Evolutionary conservation across 1,140 invertebrate genomes (phyloP), one percentile per base, ranked within the genome.

Genomic region (Leucophenga varia): DNA sequence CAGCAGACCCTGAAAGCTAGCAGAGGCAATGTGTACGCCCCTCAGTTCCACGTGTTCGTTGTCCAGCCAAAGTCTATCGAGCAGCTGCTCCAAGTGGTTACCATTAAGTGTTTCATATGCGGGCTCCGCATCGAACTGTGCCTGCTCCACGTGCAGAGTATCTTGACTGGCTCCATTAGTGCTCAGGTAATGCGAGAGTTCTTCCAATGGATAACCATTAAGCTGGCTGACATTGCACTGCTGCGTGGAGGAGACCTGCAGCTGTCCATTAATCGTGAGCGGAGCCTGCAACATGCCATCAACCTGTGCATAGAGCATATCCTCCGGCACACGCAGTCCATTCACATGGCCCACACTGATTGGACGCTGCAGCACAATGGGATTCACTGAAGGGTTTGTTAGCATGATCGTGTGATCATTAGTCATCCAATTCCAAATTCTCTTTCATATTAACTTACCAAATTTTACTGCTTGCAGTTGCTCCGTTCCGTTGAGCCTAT

Each of bases 401-500:
- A n/a, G n/a, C n/a, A n/a, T 39, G 13, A 13, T n/a, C n/a, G n/a
- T n/a, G n/a, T n/a, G n/a, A n/a, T n/a, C n/a, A n/a, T n/a, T n/a
- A n/a, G n/a, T n/a, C n/a, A n/a, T n/a, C n/a, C n/a, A n/a, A n/a
- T n/a, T n/a, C n/a, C n/a, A n/a, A n/a, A n/a, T n/a, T n/a, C n/a
- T n/a, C n/a, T n/a, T n/a, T n/a, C n/a, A n/a, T n/a, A n/a, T n/a
- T n/a, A n/a, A 50, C 58, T 70, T 49, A 79, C 76, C 64, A 63
- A 79, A 78, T 42, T 49, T 56, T 10, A 65, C 71, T 7, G 47
- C 21, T 42, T 63, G 43, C 48, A 79, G 61, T 21, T 56, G 43
- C 43, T 70, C 61, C 30, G 59, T 50, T 39, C 64, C 63, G 56
- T 79, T 74, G 1, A 69, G 52, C 52, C 76, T 74, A 18, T 79